phyloP scores from a whole-genome alignment of 2,888 invertebrate species.

The Standfussiana lucernea region DNA sequence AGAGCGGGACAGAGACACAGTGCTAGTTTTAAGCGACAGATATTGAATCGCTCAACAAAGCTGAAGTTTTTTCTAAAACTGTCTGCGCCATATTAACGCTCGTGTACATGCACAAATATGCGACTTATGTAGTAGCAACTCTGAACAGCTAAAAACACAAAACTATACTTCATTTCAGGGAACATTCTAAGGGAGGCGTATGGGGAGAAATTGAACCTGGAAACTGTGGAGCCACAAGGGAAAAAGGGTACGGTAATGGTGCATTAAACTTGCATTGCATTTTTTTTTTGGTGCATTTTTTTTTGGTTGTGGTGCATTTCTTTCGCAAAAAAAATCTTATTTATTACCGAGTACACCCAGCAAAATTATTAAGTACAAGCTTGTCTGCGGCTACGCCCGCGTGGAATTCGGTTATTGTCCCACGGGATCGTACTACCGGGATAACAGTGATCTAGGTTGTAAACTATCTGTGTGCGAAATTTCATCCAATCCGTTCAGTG shows the following conservation, averaged over 20 bases:
- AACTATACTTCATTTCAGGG: constrained; percentile 73
- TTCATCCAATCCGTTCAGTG: too few species aligned
- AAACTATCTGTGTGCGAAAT: too few species aligned
- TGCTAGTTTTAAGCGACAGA: neutral
- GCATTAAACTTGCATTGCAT: too few species aligned
- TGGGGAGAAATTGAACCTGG: constrained; percentile 81
- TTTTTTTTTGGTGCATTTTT: too few species aligned
- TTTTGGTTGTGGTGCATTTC: too few species aligned
- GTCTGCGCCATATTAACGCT: neutral
- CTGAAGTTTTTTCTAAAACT: neutral
- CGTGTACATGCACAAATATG: neutral
- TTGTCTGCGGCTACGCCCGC: too few species aligned
- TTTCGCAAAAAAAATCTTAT: too few species aligned
- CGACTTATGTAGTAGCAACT: neutral
- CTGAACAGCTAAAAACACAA: neutral
- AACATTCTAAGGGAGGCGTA: constrained; percentile 86
- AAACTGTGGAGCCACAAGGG: constrained; percentile 77
- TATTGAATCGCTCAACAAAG: neutral
- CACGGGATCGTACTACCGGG: too few species aligned
- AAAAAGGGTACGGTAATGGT: constrained; percentile 81
- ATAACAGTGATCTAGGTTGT: too few species aligned
- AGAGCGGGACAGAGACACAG: neutral
- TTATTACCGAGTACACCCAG: too few species aligned
- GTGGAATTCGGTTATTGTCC: too few species aligned
- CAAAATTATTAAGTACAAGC: too few species aligned